Conservation (phyloP, 2,888 invertebrate genomes). For the Melieria picta region DNA sequence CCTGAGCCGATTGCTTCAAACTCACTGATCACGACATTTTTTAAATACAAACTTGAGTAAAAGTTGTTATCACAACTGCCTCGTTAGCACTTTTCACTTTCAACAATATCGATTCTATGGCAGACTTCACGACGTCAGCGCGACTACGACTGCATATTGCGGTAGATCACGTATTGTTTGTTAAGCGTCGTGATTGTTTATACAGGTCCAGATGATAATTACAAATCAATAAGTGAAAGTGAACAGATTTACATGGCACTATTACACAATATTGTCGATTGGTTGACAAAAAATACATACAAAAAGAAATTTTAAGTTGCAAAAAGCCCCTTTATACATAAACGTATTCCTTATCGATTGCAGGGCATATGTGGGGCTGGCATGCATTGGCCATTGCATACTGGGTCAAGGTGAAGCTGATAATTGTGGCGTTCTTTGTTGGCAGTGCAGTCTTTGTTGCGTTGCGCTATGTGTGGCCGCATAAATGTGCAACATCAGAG, state of each 20-base stretch:
- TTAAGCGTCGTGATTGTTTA: too few species aligned
- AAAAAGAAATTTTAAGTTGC: too few species aligned
- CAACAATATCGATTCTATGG: constrained; percentile 37
- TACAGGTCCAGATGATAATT: too few species aligned
- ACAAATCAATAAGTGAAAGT: too few species aligned
- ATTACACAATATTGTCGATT: too few species aligned
- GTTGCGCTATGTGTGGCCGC: constrained; percentile 56
- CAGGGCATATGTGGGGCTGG: constrained; percentile 58
- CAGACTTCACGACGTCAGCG: background rate
- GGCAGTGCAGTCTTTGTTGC: constrained; percentile 62
- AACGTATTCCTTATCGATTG: constrained; percentile 18
- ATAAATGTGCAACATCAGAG: constrained; percentile 49
- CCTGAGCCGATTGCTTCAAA: background rate
- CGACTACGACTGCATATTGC: background rate
- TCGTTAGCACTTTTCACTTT: constrained; percentile 62
- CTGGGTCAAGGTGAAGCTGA: constrained; percentile 63
- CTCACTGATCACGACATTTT: too few species aligned
- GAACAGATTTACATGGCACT: too few species aligned
- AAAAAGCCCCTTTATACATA: background rate
- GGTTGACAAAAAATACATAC: too few species aligned
- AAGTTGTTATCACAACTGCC: too few species aligned
- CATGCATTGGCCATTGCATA: constrained; percentile 61
- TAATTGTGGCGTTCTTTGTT: constrained; percentile 62
- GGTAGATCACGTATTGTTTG: background rate
- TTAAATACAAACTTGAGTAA: too few species aligned